Evolutionary conservation across 2,888 invertebrate species (phyloP).

Genomic region (Operophtera brumata): DNA sequence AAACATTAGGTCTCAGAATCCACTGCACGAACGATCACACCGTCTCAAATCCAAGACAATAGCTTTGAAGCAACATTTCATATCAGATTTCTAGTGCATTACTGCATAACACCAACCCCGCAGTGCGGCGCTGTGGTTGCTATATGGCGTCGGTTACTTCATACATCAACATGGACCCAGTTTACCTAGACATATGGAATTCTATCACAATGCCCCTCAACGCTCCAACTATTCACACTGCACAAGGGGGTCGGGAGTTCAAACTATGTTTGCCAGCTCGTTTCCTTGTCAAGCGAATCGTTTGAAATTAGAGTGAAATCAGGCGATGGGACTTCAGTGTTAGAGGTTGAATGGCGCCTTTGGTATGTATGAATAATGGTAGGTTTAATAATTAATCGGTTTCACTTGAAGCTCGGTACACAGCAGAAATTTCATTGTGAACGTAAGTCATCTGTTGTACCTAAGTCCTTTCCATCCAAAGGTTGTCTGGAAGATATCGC

Average conservation of each 20-base stretch:
- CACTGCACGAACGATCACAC: conserved; percentile 20
- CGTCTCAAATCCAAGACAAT: conserved; percentile 31
- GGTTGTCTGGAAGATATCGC: too few relatives aligned
- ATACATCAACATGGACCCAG: conserved; percentile 36
- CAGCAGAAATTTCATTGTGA: conserved; percentile 9
- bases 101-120: conserved; percentile 36
- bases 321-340: conserved; percentile 38
- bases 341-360: conserved; percentile 32
- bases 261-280: conserved; percentile 33
- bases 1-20: conserved; percentile 7
- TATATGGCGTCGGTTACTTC: conserved; percentile 35
- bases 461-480: too few relatives aligned
- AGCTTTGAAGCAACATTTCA: conserved; percentile 30
- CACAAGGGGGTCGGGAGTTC: conserved; percentile 23
- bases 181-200: conserved; percentile 31
- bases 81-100: conserved; percentile 35
- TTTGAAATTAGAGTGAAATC: conserved; percentile 50
- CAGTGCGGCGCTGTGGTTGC: conserved; percentile 34
- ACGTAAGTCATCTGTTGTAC: too few relatives aligned
- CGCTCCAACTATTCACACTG: conserved; percentile 3
- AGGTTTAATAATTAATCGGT: conserved; percentile 23
- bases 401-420: not conserved
- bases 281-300: conserved; percentile 45
- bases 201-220: conserved; percentile 23
- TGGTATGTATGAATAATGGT: conserved; percentile 27